Evolutionary conservation across 2,797 vertebrate species (phyloP).

Genomic region (Lophura swinhoii): DNA sequence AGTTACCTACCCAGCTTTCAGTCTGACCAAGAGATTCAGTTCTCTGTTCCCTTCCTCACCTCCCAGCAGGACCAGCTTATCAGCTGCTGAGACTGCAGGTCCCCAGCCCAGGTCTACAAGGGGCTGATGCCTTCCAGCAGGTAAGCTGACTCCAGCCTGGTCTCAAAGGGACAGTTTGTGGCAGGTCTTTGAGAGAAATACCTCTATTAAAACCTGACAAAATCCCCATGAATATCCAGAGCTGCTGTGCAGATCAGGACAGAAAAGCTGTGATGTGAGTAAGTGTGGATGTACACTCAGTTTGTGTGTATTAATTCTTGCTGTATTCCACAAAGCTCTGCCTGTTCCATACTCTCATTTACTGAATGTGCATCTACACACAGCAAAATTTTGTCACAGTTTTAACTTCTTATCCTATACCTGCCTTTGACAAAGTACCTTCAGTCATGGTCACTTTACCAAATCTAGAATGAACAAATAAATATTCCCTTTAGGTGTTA

Average conservation of each 20-base stretch:
- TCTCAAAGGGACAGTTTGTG: neutral
- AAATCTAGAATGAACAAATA: neutral
- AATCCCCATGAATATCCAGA: neutral
- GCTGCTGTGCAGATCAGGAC: neutral
- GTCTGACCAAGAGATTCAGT: neutral
- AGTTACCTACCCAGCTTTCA: neutral
- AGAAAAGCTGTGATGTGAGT: neutral
- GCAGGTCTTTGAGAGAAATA: neutral
- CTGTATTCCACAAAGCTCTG: neutral
- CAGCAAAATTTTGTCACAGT: neutral
- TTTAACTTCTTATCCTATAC: neutral
- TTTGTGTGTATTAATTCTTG: neutral
- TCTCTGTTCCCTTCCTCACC: neutral
- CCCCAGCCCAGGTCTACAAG: neutral
- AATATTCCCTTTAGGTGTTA: neutral
- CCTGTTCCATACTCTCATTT: neutral
- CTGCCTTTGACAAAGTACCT: neutral
- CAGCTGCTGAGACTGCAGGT: neutral
- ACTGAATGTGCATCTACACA: neutral
- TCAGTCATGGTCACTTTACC: neutral
- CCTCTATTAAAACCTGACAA: neutral
- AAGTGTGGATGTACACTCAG: neutral
- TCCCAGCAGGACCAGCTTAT: neutral
- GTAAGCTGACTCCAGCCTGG: neutral
- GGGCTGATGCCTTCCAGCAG: slow-evolving; percentile 3